Evolutionary conservation across 2,797 vertebrate species (phyloP).

Genomic region (Rhinichthys osculus): DNA sequence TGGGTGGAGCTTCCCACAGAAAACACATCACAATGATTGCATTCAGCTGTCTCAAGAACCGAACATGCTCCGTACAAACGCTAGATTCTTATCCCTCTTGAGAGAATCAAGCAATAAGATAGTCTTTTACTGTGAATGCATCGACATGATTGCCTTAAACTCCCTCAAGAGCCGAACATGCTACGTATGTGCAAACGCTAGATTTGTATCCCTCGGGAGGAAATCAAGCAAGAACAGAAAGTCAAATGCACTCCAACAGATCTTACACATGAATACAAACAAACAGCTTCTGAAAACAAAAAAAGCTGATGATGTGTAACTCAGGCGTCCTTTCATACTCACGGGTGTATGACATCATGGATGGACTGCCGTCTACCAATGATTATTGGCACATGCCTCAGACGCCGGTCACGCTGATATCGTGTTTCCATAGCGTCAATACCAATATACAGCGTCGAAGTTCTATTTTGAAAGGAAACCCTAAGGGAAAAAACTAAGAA

Average conservation of each 20-base stretch:
- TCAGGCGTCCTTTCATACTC: not conserved
- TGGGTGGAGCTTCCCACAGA: not conserved
- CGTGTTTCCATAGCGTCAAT: not conserved
- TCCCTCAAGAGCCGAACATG: not conserved
- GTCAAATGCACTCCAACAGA: not conserved
- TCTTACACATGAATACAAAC: not conserved
- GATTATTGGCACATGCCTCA: not conserved
- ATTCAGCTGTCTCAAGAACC: not conserved
- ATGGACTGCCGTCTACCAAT: not conserved
- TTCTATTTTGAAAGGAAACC: not conserved
- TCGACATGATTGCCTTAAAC: not conserved
- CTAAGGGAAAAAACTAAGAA: too few species aligned
- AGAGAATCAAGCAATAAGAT: too few species aligned
- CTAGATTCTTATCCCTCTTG: not conserved
- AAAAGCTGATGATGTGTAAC: not conserved
- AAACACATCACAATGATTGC: not conserved
- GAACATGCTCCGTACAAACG: not conserved
- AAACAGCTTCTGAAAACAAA: not conserved
- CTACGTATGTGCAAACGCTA: rapidly evolving
- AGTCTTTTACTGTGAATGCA: not conserved
- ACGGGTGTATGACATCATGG: not conserved
- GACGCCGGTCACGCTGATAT: not conserved
- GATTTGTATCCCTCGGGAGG: not conserved
- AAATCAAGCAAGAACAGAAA: too few species aligned
- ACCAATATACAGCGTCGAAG: not conserved